Conservation (phyloP, 2,113 vertebrate species). For the Tragelaphus buxtoni region DNA sequence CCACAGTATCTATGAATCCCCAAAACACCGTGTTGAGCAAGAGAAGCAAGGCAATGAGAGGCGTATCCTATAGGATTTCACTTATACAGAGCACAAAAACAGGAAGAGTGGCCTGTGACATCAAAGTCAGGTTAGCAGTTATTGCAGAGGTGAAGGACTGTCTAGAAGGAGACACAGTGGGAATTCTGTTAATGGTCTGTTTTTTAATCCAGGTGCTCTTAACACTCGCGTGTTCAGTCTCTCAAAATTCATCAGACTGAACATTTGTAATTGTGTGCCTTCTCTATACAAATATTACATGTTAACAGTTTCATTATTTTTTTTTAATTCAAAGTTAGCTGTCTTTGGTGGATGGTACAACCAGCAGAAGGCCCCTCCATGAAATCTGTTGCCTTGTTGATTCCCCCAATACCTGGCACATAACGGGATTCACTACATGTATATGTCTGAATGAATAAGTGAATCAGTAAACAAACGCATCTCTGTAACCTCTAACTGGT, state of each 20-base stretch:
- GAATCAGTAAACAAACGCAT: neutral
- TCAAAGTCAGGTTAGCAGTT: neutral
- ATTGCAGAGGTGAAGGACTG: neutral
- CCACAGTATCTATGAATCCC: neutral
- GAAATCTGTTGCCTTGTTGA: neutral
- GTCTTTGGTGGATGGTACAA: neutral
- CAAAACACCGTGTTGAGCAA: rapidly evolving
- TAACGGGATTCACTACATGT: neutral
- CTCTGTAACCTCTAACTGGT: neutral
- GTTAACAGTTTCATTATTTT: neutral
- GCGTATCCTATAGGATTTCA: neutral
- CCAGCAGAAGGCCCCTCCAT: neutral
- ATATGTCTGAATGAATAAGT: neutral
- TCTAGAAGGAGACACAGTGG: neutral
- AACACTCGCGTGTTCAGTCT: neutral
- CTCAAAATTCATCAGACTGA: neutral
- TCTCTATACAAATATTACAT: neutral
- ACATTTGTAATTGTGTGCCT: neutral
- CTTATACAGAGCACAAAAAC: neutral
- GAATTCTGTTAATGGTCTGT: neutral
- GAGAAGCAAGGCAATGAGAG: neutral
- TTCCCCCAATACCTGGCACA: neutral
- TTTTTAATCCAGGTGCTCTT: neutral
- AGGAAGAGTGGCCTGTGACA: rapidly evolving
- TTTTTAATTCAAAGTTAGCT: neutral